A percentile compares a stretch with the other conserved stretches of the same genome.
Evolutionary conservation across 2,797 vertebrate species (phyloP).

Genomic region (Lepilemur ruficaudatus): DNA sequence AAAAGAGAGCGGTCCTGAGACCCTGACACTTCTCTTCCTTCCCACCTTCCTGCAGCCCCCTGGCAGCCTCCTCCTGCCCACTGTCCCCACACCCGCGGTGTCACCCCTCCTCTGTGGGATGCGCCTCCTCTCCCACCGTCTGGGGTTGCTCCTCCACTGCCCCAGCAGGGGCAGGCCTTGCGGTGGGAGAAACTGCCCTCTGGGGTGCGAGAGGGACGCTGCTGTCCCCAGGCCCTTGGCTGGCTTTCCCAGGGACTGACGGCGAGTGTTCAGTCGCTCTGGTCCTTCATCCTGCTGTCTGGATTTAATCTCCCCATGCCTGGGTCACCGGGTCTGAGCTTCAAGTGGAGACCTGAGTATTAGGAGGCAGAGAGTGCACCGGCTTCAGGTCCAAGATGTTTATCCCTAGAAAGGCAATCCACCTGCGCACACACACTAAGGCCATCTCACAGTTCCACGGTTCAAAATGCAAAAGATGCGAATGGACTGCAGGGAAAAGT

Average conservation of each 20-base stretch:
- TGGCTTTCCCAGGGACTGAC: neutral
- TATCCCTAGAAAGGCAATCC: neutral
- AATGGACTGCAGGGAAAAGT: neutral
- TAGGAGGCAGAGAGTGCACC: neutral
- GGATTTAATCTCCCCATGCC: neutral
- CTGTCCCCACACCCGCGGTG: neutral
- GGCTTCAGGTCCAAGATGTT: neutral
- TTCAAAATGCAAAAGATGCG: neutral
- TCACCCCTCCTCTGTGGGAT: neutral
- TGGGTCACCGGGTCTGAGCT: neutral
- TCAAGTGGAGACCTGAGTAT: neutral
- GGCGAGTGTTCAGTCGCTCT: neutral
- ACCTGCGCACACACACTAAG: rapidly evolving
- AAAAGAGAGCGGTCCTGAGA: neutral
- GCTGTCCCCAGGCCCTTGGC: neutral
- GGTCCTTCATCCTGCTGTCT: neutral
- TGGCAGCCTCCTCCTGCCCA: neutral
- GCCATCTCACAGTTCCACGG: neutral
- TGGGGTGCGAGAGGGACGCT: neutral
- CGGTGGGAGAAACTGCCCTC: neutral
- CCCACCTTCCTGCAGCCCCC: neutral
- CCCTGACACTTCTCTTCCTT: neutral
- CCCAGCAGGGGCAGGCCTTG: neutral
- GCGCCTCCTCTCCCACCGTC: neutral
- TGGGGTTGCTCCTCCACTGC: neutral